phyloP scores from a whole-genome alignment of 2,888 invertebrate species.

The Parascotia fuliginaria region DNA sequence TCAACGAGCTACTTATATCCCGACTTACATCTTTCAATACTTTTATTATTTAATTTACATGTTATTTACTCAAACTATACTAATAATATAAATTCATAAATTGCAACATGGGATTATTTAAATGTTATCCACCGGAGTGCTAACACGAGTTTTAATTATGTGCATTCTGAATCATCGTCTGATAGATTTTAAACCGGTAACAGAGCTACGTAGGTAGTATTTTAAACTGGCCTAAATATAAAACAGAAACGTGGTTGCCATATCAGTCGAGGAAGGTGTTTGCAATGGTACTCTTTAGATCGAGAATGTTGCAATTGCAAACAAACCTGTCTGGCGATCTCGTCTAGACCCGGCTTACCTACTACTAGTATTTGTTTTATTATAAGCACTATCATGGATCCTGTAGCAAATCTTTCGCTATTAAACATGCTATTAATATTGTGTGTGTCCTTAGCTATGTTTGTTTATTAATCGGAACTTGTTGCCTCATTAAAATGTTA shows the following conservation, averaged over 20 bases:
- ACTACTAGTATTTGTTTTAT: neutral
- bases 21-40: neutral
- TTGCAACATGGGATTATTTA: neutral
- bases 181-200: slow-evolving; percentile 21
- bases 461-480: neutral
- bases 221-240: slow-evolving; percentile 50
- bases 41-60: neutral
- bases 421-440: neutral
- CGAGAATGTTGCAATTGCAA: slow-evolving; percentile 15
- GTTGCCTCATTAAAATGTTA: slow-evolving; percentile 1
- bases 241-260: slow-evolving; percentile 39
- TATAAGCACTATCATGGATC: neutral
- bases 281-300: slow-evolving; percentile 33
- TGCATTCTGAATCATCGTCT: slow-evolving; percentile 27
- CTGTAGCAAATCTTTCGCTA: neutral
- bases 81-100: too few species aligned
- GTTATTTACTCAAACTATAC: neutral
- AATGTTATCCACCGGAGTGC: neutral
- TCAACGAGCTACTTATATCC: slow-evolving; percentile 36
- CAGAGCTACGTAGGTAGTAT: slow-evolving; percentile 12
- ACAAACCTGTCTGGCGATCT: slow-evolving; percentile 7
- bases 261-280: slow-evolving; percentile 44
- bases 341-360: slow-evolving; percentile 6
- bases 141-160: neutral
- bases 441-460: neutral